Evolutionary conservation across 2,797 vertebrate genomes (phyloP), one percentile per base, ranked within the genome.

Genomic region (Octomys mimax): DNA sequence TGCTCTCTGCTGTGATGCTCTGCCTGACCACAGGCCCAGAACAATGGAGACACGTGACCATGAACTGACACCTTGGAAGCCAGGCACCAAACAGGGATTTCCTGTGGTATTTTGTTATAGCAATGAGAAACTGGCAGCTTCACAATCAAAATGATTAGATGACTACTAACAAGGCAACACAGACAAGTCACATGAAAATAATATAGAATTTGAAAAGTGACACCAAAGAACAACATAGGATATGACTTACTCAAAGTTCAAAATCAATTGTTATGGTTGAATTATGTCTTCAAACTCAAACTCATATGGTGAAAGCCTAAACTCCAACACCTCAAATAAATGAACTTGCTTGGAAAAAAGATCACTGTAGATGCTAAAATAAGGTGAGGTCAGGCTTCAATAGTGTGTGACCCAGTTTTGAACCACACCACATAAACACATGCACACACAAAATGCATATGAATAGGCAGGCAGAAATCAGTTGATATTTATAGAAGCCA

Each of bases 181-280:
- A 31, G 49, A 73, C 36, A 79, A 83, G 36, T 42, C 18, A 13
- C 10, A 83, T 78, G 33, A 81, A 78, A 1, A 42, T 33, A 78
- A 95, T 28, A 59, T 19, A 77, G 28, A 61, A 39, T 39, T 42
- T 24, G 39, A 54, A 28, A 26, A 24, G 52, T 46, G 11, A 46
- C 57, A 75, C 22, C 21, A 11, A 66, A 68, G 3, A 39, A 61
- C 31, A 59, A 49, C 2, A 16, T 3, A 85, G 21, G 24, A n/a
- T 52, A 62, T 36, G 18, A 39, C 87, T 79, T 86, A 68, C 18
- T 78, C 66, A 61, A 91, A 73, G 22, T 89, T 89, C n/a, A 62
- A 92, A 77, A 86, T 1, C 6, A 81, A 31, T 31, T 75, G 1
- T 52, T 80, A 79, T 61, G n/a, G 7, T 57, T 71, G 36, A 79